A percentile compares a stretch with the other conserved stretches of the same genome.
phyloP scores from a whole-genome alignment of 2,797 vertebrate species.

The Taeniopygia guttata region DNA sequence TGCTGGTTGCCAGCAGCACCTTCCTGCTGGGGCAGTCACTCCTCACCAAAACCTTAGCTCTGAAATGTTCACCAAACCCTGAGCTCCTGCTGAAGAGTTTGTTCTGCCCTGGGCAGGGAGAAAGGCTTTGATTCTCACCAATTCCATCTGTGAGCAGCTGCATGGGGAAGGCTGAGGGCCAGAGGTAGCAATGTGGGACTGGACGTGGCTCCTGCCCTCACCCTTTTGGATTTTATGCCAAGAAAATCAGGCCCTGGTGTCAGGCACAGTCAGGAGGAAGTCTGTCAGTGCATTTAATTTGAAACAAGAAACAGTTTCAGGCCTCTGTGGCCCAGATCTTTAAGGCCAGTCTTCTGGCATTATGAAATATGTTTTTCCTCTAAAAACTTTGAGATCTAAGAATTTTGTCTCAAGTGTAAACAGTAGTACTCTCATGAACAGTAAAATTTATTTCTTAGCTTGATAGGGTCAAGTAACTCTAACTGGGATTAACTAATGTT shows the following conservation, averaged over 20 bases:
- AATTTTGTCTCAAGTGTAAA: slow-evolving; percentile 65
- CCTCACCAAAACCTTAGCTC: background rate
- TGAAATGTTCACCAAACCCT: background rate
- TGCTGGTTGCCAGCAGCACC: background rate
- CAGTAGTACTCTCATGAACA: slow-evolving; percentile 66
- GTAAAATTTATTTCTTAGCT: slow-evolving; percentile 70
- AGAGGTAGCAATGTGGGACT: background rate
- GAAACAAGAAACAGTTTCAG: slow-evolving; percentile 50
- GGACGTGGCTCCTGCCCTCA: background rate
- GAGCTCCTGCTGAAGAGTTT: background rate
- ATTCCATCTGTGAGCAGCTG: background rate
- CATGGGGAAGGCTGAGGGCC: background rate
- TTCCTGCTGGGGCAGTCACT: background rate
- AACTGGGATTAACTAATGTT: slow-evolving; percentile 73
- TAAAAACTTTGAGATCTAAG: slow-evolving; percentile 68
- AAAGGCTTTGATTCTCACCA: background rate
- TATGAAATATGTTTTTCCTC: slow-evolving; percentile 60
- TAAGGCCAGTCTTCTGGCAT: slow-evolving; percentile 60
- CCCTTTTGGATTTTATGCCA: background rate
- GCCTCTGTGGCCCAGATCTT: slow-evolving; percentile 37
- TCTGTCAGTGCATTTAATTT: background rate
- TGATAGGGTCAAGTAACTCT: slow-evolving; percentile 70
- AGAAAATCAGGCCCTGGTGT: background rate
- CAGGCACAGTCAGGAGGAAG: background rate
- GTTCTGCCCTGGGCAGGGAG: background rate